These are phyloP conservation scores for Ispidina lecontei DNA, from an alignment of 2,797 vertebrate species.

Conservation along the genomic window DNA sequence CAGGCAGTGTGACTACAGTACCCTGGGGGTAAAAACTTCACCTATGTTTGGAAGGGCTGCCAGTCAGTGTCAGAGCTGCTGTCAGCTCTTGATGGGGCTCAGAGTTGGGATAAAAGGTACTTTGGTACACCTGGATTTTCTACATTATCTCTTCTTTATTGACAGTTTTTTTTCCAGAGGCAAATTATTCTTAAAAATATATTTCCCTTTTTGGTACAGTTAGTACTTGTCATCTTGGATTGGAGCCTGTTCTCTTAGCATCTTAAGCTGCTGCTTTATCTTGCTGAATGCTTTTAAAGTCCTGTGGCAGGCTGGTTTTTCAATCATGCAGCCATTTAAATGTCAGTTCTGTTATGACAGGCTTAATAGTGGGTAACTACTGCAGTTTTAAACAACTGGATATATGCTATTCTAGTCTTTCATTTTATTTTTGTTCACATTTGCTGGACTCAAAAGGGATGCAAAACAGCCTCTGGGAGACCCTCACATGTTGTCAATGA, in stretches of 20 bases:
- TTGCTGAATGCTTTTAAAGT: not conserved
- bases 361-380: not conserved
- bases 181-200: not conserved
- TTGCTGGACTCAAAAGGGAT: not conserved
- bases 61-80: not conserved
- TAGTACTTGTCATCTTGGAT: not conserved
- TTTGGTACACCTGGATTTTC: not conserved
- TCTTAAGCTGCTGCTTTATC: not conserved
- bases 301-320: not conserved
- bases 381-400: not conserved
- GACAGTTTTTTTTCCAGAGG: not conserved
- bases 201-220: not conserved
- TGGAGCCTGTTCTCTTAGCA: not conserved
- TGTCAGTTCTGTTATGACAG: not conserved
- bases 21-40: not conserved
- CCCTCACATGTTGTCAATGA: fast-evolving
- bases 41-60: not conserved
- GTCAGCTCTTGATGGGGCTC: not conserved
- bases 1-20: not conserved
- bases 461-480: not conserved
- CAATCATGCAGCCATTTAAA: not conserved
- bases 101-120: not conserved
- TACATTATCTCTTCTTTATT: not conserved
- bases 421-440: not conserved
- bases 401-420: not conserved